Evolutionary conservation across 2,113 vertebrate genomes (phyloP).

Genomic region (Panurus biarmicus): DNA sequence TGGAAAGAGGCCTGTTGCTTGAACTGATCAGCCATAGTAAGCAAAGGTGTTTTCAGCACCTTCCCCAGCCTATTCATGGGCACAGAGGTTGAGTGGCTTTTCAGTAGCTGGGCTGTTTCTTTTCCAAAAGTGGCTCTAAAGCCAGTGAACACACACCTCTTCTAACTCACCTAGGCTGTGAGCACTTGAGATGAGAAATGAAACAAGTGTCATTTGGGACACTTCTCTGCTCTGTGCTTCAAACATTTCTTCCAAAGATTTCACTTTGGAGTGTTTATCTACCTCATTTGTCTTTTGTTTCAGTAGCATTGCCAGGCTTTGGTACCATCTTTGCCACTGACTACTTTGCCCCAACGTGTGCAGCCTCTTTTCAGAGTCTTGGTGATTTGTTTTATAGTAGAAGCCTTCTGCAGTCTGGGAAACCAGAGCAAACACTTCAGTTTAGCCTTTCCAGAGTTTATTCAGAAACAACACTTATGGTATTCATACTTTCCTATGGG

Average conservation of each 20-base stretch:
- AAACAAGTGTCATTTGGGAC: background rate
- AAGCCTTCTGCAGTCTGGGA: background rate
- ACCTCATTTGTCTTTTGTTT: constrained; percentile 42
- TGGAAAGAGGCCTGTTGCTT: background rate
- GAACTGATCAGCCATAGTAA: background rate
- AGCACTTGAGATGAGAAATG: background rate
- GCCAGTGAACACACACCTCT: background rate
- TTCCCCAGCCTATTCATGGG: background rate
- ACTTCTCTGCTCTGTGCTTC: background rate
- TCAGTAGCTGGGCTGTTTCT: background rate
- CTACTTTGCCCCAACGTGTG: background rate
- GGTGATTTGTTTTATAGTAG: background rate
- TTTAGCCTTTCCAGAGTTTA: background rate
- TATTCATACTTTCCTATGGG: background rate
- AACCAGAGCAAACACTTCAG: background rate
- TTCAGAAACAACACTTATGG: background rate
- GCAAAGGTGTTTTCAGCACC: background rate
- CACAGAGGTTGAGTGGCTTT: background rate
- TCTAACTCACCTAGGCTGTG: background rate
- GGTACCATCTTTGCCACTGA: background rate
- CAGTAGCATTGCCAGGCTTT: background rate
- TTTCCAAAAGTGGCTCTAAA: background rate
- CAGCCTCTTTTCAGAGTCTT: background rate
- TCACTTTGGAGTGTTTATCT: constrained; percentile 15
- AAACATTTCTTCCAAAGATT: background rate